Base-by-base conservation (phyloP, 2,797 vertebrate species). In the Valencia hispanica region DNA sequence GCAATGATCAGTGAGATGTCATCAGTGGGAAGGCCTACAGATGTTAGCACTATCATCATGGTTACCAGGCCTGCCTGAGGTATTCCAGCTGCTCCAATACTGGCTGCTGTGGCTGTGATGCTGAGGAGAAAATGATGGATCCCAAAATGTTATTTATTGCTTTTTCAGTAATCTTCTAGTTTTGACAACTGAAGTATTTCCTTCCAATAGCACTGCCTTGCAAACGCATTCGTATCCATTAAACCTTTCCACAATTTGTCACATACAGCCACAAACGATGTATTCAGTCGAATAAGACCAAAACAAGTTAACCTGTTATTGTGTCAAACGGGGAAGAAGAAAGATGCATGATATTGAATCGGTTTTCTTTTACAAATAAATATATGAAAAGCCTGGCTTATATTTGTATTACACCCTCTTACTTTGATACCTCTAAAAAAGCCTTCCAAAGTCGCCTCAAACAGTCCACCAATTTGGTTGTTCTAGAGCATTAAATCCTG, bases 51-150 rank as follows among this genome's bases (percentile, higher is more conserved):
- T 57, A 99, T 99, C 86, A 99, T 95, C 98, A 99, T 99, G 76
- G 98, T 99, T 87, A 99, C 98, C 79, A 99, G 93, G n/a, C 98
- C 98, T 0, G 98, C 98, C 91, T 99, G 98, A 79, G 98, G 98
- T 90, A 99, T 99, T 68, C 98, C 98, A 70, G 98, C 98, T 79
- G 98, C 98, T 68, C 98, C 98, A 9, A 99, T 99, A 76, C 98
- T 99, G 80, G 98, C 97, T 25, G 98, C 98, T 10, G 98, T 99
- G 82, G 98, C 97, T 1, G 98, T 99, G 89, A 99, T 99, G 83
- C 98, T 99, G 93, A 91, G 32, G 51, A 36, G 86, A 53, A 63
- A 61, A 30, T 36, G 32, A 57, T n/a, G 51, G 39, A 55, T n/a
- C 20, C 20, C 18, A 39, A 65, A 25, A 39, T 7, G 15, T 65